phyloP scores from a whole-genome alignment of 2,888 invertebrate genomes.

The Euzetes globulus region DNA sequence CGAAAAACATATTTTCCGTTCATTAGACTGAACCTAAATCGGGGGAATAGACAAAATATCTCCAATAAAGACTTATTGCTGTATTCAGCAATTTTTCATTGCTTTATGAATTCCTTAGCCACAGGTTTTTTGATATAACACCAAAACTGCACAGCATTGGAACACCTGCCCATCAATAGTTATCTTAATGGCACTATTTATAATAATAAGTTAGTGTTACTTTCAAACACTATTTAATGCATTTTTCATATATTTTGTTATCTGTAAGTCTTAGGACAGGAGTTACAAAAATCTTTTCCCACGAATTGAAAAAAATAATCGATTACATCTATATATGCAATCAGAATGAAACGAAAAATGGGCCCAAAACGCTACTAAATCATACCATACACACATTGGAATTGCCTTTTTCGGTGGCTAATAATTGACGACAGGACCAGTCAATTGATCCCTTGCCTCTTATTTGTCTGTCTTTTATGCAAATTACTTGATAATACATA shows the following conservation, averaged over 20 bases:
- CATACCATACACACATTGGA: not conserved
- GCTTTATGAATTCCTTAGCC: not conserved
- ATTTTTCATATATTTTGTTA: constrained; percentile 12
- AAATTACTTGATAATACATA: not conserved
- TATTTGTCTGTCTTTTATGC: constrained; percentile 11
- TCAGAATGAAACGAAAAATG: not conserved
- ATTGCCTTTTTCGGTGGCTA: not conserved
- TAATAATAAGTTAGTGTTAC: constrained; percentile 27
- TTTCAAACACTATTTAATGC: constrained; percentile 12
- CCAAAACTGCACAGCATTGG: not conserved
- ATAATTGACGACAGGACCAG: not conserved
- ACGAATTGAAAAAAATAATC: constrained; percentile 13
- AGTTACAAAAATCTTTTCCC: not conserved
- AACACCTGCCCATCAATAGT: constrained; percentile 7
- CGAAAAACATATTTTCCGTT: too few relatives aligned
- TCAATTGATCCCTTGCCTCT: not conserved
- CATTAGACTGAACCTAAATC: too few relatives aligned
- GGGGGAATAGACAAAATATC: too few relatives aligned
- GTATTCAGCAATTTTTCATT: not conserved
- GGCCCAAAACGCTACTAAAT: not conserved
- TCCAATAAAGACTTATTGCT: not conserved
- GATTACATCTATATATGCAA: not conserved
- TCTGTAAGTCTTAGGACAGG: not conserved
- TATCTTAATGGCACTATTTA: constrained; percentile 15
- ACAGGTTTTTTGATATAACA: constrained; percentile 12